Evolutionary conservation across 2,113 vertebrate species (phyloP), one percentile per base, ranked within the genome.

Genomic region (Pionites leucogaster): DNA sequence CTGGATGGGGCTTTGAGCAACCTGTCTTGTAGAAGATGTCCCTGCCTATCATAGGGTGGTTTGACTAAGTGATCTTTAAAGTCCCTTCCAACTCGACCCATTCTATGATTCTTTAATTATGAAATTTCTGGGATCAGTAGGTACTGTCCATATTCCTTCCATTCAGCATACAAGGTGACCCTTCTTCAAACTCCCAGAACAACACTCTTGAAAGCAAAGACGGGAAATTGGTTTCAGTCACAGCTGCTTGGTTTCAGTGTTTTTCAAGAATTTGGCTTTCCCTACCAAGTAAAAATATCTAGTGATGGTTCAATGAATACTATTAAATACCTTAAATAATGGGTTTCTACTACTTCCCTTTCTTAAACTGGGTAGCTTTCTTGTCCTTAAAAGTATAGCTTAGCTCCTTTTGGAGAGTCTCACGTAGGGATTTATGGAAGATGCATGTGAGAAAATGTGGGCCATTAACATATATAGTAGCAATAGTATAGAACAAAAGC

Each of bases 21-120:
- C 13, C 8, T 64, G 12, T 62, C 10, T 50, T 44, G 37, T 49
- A 15, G 7, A 49, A 49, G 35, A 31, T n/a, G 23, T 46, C 25
- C 25, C n/a, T 64, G 57, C 24, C 13, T 9, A 3, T 2, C 1
- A 47, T 9, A 59, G n/a, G 1, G 7, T 3, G 9, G 3, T 20
- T 84, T 31, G 17, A 57, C 12, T 63, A 27, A 41, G 6, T 64
- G 31, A 35, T 42, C 41, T 63, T 35, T 71, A n/a, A 47, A 41
- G 39, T 35, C 4, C 47, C 29, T 77, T 70, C 41, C 20, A 57
- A 70, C 5, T 4, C 37, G 50, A 50, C 55, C 29, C 35, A 29
- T 71, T 62, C 35, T 41, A 8, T 64, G 15, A 35, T 70, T 64
- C 17, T 64, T 17, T 68, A 47, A 37, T 60, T 50, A 53, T 17